phyloP scores from a whole-genome alignment of 2,113 vertebrate species.

The Choloepus hoffmanni region DNA sequence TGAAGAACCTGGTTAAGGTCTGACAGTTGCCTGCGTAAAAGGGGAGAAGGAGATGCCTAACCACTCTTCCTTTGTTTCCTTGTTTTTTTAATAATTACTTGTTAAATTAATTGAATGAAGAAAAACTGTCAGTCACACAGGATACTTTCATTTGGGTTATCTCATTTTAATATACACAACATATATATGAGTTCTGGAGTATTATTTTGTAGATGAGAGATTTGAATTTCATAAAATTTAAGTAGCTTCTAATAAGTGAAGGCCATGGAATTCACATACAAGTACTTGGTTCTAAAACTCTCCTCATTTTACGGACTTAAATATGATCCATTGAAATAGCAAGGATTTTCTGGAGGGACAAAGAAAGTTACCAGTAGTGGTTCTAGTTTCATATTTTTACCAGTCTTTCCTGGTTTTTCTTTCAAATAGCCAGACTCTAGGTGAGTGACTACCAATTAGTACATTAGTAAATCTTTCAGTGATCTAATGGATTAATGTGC shows the following conservation, averaged over 20 bases:
- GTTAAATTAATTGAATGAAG: not conserved
- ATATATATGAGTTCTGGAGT: not conserved
- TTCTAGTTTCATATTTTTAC: not conserved
- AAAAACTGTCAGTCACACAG: not conserved
- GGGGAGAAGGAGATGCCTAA: not conserved
- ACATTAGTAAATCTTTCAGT: not conserved
- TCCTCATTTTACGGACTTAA: not conserved
- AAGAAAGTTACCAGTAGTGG: not conserved
- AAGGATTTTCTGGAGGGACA: not conserved
- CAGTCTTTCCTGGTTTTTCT: not conserved
- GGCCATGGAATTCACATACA: constrained; percentile 14
- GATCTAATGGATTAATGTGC: not conserved
- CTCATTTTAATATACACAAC: not conserved
- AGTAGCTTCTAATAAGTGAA: not conserved
- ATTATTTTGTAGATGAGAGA: not conserved
- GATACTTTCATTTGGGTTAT: not conserved
- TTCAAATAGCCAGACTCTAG: not conserved
- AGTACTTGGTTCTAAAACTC: constrained; percentile 1
- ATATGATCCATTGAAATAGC: not conserved
- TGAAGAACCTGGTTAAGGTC: not conserved
- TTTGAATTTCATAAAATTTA: not conserved
- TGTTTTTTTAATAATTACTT: not conserved
- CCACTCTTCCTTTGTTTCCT: not conserved
- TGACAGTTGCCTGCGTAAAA: not conserved
- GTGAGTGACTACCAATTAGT: not conserved